Percentiles rank a stretch among this genome's conserved stretches.
Evolutionary conservation across 2,113 vertebrate genomes (phyloP).

Genomic region (Pygoscelis adeliae): DNA sequence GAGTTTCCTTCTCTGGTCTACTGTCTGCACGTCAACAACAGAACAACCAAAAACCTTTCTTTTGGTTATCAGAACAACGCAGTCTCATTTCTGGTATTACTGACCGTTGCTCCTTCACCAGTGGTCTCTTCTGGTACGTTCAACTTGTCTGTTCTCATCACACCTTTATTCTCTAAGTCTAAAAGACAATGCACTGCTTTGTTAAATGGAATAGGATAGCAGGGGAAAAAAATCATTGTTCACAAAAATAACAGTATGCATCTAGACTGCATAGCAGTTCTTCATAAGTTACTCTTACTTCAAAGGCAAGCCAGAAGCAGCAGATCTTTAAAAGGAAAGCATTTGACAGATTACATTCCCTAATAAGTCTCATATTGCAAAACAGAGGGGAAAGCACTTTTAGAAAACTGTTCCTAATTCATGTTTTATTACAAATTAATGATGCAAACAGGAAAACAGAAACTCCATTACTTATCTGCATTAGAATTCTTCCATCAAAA

Average conservation of each 20-base stretch:
- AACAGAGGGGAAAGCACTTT: not conserved
- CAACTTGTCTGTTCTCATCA: not conserved
- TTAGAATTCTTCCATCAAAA: not conserved
- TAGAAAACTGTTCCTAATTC: constrained; percentile 25
- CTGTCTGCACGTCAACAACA: not conserved
- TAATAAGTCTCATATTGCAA: constrained; percentile 15
- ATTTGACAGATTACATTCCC: constrained; percentile 10
- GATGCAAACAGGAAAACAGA: constrained; percentile 27
- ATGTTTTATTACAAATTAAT: constrained; percentile 41
- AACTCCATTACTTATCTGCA: not conserved
- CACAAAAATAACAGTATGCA: not conserved
- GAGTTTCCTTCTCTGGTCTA: not conserved
- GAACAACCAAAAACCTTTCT: not conserved
- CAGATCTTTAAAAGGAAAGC: constrained; percentile 6
- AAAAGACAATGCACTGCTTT: not conserved
- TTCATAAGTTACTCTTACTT: constrained; percentile 13
- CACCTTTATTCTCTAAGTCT: not conserved
- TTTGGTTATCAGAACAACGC: not conserved
- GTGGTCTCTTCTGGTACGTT: not conserved
- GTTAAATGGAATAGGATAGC: not conserved
- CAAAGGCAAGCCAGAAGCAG: constrained; percentile 2
- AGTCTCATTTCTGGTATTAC: not conserved
- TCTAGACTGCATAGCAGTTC: not conserved
- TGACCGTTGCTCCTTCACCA: not conserved
- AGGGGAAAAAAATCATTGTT: not conserved